Conservation (phyloP, 2,888 invertebrate species). For the Amblyjoppa proteus region DNA sequence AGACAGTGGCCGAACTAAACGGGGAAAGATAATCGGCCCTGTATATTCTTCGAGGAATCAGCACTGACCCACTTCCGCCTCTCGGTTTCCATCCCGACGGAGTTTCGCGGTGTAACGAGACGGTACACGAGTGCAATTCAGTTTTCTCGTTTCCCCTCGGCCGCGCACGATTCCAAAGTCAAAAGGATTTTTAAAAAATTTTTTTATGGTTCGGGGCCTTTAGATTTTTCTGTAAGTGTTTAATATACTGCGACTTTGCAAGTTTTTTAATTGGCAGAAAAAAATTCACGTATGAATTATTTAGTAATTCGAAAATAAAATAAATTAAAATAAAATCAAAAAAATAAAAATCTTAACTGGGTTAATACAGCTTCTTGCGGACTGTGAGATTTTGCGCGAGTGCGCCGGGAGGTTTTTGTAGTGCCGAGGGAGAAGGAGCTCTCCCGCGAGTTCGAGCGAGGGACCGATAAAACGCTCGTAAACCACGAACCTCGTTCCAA, state of each 20-base stretch:
- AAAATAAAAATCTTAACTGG: no score
- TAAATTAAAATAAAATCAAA: no score
- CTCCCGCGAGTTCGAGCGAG: slow-evolving; percentile 58
- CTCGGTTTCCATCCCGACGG: neutral
- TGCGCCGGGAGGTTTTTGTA: no score
- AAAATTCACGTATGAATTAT: neutral
- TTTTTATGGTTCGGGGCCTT: slow-evolving; percentile 5
- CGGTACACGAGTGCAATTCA: neutral
- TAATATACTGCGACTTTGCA: neutral
- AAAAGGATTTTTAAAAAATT: neutral
- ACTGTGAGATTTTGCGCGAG: no score
- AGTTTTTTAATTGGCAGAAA: neutral
- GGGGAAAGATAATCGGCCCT: slow-evolving; percentile 10
- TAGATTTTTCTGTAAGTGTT: slow-evolving; percentile 11
- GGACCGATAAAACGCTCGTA: slow-evolving; percentile 74
- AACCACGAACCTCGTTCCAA: slow-evolving; percentile 75
- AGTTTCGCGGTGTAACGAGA: slow-evolving; percentile 21
- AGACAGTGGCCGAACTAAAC: slow-evolving; percentile 2
- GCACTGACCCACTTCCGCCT: slow-evolving; percentile 76
- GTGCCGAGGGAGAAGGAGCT: neutral
- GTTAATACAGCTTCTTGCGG: no score
- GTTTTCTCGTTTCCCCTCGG: neutral
- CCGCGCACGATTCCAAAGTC: neutral
- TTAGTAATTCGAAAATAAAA: neutral
- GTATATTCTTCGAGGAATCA: slow-evolving; percentile 43